Conservation (phyloP, 2,797 vertebrate genomes). For the Selene dorsalis region DNA sequence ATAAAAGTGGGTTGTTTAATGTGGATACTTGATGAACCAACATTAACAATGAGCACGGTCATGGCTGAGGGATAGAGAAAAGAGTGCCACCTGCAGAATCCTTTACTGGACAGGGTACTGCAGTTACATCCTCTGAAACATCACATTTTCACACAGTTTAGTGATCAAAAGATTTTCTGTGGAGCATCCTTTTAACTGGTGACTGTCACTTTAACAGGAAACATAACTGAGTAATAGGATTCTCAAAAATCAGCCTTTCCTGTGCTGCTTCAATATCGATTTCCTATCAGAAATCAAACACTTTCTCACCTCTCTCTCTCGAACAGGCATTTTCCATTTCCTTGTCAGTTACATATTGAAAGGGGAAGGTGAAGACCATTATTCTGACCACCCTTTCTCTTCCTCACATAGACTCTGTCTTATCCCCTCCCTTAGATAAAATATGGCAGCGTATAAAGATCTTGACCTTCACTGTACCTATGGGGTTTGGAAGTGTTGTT, state of each 20-base stretch:
- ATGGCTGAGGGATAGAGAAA: neutral
- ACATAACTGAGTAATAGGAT: neutral
- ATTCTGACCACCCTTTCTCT: constrained; percentile 19
- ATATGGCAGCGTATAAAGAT: constrained; percentile 35
- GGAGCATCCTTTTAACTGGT: neutral
- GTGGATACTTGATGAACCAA: neutral
- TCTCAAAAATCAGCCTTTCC: neutral
- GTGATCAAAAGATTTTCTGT: neutral
- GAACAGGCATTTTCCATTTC: neutral
- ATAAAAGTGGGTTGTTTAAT: neutral
- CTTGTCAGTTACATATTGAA: constrained; percentile 14
- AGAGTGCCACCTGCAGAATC: neutral
- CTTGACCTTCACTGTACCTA: constrained; percentile 59
- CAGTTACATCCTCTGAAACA: no score
- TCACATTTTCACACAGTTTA: no score
- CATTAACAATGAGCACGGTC: neutral
- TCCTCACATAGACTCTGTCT: neutral
- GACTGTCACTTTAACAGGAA: constrained; percentile 1
- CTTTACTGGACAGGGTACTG: no score
- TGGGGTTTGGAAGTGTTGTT: constrained; percentile 41
- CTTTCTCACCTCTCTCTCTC: neutral
- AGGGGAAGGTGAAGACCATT: constrained; percentile 40
- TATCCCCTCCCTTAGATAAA: constrained; percentile 36
- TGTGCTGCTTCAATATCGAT: neutral
- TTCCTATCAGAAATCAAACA: neutral